These are phyloP conservation scores for Pardosa pseudoannulata DNA, from an alignment of 2,888 invertebrate species.

Conservation along the genomic window DNA sequence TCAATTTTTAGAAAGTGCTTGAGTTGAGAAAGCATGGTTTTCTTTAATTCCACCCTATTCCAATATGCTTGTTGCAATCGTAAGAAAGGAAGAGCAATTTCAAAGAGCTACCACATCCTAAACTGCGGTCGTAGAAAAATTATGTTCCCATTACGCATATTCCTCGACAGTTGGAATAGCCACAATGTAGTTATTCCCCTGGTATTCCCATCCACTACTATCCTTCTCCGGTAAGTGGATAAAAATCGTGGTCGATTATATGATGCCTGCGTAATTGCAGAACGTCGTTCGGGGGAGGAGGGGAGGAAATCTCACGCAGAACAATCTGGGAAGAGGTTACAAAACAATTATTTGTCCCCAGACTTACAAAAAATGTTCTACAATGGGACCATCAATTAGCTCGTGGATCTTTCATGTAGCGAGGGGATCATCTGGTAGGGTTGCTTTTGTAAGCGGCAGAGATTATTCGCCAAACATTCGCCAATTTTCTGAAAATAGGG, in stretches of 20 bases:
- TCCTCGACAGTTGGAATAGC: background rate
- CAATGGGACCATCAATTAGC: slow-evolving; percentile 38
- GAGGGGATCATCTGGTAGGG: background rate
- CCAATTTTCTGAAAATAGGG: too few relatives aligned
- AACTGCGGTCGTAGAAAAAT: background rate
- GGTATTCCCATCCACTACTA: background rate
- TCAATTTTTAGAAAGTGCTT: too few relatives aligned
- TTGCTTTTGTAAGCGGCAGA: slow-evolving; percentile 8
- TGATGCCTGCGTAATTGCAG: slow-evolving; percentile 16
- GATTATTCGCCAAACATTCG: background rate
- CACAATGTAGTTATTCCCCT: slow-evolving; percentile 2
- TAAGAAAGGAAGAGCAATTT: too few relatives aligned
- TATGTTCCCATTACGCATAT: background rate
- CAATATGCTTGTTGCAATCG: too few relatives aligned
- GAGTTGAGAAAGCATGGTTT: too few relatives aligned
- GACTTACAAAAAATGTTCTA: slow-evolving; percentile 33
- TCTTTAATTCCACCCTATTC: too few relatives aligned
- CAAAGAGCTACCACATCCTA: background rate
- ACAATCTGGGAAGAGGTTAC: slow-evolving; percentile 53
- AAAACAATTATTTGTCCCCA: slow-evolving; percentile 63
- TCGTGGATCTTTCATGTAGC: slow-evolving; percentile 15
- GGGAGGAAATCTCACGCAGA: slow-evolving; percentile 21
- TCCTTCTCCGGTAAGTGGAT: background rate
- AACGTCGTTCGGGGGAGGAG: slow-evolving; percentile 17
- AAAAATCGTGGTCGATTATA: slow-evolving; percentile 25